A percentile compares a stretch with the other conserved stretches of the same genome.
Conservation (phyloP, 2,797 vertebrate species). For the Prunella strophiata region DNA sequence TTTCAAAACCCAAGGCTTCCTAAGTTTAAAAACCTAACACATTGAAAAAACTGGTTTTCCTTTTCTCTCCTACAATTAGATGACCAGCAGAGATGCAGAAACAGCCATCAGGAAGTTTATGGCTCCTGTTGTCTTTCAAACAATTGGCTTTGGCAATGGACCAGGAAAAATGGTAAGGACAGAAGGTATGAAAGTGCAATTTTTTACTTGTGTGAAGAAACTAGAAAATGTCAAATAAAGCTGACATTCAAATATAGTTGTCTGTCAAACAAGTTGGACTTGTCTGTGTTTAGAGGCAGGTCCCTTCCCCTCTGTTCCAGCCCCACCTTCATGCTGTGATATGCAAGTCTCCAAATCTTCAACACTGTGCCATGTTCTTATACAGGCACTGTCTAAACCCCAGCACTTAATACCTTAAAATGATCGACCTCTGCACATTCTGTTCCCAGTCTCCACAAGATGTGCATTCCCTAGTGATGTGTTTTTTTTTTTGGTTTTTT, state of each 20-base stretch:
- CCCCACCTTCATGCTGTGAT: neutral
- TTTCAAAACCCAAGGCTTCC: neutral
- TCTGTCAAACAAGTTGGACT: neutral
- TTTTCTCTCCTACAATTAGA: neutral
- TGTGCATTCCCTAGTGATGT: slow-evolving; percentile 10
- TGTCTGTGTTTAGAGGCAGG: neutral
- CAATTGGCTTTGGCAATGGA: neutral
- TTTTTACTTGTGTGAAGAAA: neutral
- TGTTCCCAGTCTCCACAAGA: slow-evolving; percentile 1
- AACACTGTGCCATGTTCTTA: neutral
- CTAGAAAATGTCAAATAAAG: neutral
- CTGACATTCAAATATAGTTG: neutral
- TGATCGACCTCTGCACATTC: neutral
- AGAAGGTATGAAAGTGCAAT: neutral
- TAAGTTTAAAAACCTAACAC: neutral
- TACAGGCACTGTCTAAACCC: neutral
- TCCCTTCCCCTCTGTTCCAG: neutral
- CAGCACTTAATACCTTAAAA: neutral
- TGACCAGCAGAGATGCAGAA: neutral
- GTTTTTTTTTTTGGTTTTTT: accelerated
- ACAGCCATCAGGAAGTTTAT: neutral
- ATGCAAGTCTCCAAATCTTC: neutral
- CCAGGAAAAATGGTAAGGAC: neutral
- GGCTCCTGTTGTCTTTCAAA: neutral
- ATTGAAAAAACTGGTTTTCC: neutral